Percentiles rank a stretch among this genome's conserved stretches.
Conservation (phyloP, 2,888 invertebrate species). For the Mesorhabditis spiculigera region DNA sequence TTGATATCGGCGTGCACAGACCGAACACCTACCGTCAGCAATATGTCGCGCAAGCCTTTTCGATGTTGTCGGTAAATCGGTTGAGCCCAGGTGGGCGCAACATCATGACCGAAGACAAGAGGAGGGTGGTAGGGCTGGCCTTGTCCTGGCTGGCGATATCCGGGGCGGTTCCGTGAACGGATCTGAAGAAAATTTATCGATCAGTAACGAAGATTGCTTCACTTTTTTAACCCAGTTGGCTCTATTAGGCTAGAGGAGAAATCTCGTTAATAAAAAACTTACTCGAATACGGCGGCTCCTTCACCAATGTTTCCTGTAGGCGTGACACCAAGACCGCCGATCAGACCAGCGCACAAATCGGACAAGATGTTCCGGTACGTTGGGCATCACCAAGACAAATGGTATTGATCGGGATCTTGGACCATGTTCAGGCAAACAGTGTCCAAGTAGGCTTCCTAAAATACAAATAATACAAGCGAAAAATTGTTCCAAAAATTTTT, state of each 20-base stretch:
- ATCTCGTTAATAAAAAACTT: slow-evolving; percentile 70
- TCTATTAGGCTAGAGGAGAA: slow-evolving; percentile 9
- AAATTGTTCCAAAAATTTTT: neutral
- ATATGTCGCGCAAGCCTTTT: slow-evolving; percentile 56
- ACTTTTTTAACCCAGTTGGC: neutral
- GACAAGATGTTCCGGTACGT: slow-evolving; percentile 98
- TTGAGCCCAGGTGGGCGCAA: slow-evolving; percentile 73
- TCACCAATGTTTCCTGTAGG: slow-evolving; percentile 97
- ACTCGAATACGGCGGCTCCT: slow-evolving; percentile 89
- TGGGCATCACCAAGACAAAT: slow-evolving; percentile 99
- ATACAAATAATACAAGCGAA: too few relatives aligned
- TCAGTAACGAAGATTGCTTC: neutral
- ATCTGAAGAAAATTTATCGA: slow-evolving; percentile 23
- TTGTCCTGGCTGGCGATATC: slow-evolving; percentile 77
- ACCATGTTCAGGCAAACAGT: slow-evolving; percentile 90
- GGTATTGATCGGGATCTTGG: slow-evolving; percentile 92
- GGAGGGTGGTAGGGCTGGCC: slow-evolving; percentile 91
- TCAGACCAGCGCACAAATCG: slow-evolving; percentile 96
- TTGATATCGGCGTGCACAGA: neutral
- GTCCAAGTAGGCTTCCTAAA: slow-evolving; percentile 85
- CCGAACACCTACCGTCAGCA: slow-evolving; percentile 31
- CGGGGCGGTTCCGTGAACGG: slow-evolving; percentile 59
- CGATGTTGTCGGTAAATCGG: slow-evolving; percentile 51
- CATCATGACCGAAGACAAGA: slow-evolving; percentile 98
- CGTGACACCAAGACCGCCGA: slow-evolving; percentile 94